phyloP scores from a whole-genome alignment of 2,797 vertebrate species.

The Pampus argenteus region DNA sequence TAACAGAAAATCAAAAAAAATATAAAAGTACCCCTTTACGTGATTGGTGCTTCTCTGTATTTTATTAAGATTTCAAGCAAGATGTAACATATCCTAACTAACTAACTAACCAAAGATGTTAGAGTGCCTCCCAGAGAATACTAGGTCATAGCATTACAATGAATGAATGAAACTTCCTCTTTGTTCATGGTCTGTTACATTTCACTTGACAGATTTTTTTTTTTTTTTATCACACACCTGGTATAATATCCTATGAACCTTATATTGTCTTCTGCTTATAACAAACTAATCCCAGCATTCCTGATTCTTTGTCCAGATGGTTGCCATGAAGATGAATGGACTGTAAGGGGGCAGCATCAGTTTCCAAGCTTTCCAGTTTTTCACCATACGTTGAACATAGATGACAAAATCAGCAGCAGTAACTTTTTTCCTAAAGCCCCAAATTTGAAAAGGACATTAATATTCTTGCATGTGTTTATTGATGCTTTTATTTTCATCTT shows the following conservation, averaged over 20 bases:
- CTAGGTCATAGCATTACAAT: background rate
- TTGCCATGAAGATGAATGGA: constrained; percentile 60
- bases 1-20: too few species aligned
- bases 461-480: background rate
- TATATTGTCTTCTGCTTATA: constrained; percentile 14
- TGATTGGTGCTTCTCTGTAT: background rate
- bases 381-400: constrained; percentile 36
- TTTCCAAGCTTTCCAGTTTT: constrained; percentile 27
- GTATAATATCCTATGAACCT: constrained; percentile 10
- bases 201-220: background rate
- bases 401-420: constrained; percentile 14
- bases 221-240: background rate
- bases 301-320: constrained; percentile 48
- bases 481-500: background rate
- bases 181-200: background rate
- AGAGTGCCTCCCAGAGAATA: background rate
- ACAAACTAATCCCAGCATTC: constrained; percentile 18
- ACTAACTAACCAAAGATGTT: background rate
- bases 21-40: background rate
- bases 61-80: background rate
- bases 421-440: too few species aligned
- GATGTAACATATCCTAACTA: background rate
- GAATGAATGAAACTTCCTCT: background rate
- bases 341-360: constrained; percentile 32
- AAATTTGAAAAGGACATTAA: constrained; percentile 1